Evolutionary conservation across 2,888 invertebrate species (phyloP).

Genomic region (Hemistola chrysoprasaria): DNA sequence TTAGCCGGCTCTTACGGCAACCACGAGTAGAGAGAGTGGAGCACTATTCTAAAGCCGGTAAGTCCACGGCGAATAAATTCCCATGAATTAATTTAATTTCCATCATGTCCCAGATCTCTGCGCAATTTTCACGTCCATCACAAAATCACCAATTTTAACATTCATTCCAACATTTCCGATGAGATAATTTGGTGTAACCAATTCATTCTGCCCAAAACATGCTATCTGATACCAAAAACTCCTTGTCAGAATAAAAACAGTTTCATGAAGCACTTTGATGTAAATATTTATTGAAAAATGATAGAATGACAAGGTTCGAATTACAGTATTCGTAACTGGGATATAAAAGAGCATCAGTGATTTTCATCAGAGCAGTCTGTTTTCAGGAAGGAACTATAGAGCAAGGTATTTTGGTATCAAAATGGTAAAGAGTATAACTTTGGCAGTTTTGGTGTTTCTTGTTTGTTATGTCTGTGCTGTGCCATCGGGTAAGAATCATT

Average conservation of each 20-base stretch:
- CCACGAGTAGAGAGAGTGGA: too few relatives aligned
- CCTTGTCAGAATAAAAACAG: too few relatives aligned
- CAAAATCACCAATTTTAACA: slow-evolving; percentile 41
- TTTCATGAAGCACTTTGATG: too few relatives aligned
- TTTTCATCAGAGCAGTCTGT: slow-evolving; percentile 4
- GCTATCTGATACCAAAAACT: too few relatives aligned
- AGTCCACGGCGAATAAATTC: too few relatives aligned
- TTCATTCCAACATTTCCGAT: slow-evolving; percentile 37
- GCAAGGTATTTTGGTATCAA: too few relatives aligned
- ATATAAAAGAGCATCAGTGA: slow-evolving; percentile 10
- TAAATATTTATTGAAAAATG: background rate
- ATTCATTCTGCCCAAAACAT: slow-evolving; percentile 5
- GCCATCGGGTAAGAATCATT: slow-evolving; percentile 34
- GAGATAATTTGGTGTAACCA: slow-evolving; percentile 31
- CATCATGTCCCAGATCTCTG: too few relatives aligned
- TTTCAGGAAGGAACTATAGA: slow-evolving; percentile 2
- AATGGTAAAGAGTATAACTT: slow-evolving; percentile 21
- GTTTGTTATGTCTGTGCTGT: slow-evolving; percentile 21
- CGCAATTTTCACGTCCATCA: slow-evolving; percentile 43
- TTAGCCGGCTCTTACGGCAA: too few relatives aligned
- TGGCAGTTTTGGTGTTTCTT: slow-evolving; percentile 20
- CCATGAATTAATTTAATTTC: too few relatives aligned
- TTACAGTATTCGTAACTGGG: background rate
- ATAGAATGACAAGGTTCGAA: slow-evolving; percentile 4
- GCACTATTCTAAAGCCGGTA: too few relatives aligned